Percentiles rank a stretch among this genome's conserved stretches.
Conservation (phyloP, 2,888 invertebrate species). For the Drosophila paranaensis region DNA sequence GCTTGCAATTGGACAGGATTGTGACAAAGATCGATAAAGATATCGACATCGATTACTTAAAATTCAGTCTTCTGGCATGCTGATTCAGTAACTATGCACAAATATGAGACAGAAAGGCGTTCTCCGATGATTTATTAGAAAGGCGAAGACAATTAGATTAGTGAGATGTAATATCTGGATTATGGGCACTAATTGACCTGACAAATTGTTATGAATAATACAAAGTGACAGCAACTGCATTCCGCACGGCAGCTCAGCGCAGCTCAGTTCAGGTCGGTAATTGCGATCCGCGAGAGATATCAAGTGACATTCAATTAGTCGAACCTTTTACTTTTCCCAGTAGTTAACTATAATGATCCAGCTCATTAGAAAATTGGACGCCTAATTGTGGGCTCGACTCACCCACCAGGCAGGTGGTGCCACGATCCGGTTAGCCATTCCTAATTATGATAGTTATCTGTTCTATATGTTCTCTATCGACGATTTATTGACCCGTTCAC, state of each 20-base stretch:
- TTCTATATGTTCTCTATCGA: conserved; percentile 11
- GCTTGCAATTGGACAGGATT: too few species aligned
- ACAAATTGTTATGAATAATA: conserved; percentile 1
- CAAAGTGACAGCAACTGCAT: conserved; percentile 7
- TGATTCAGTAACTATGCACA: neutral
- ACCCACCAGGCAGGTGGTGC: conserved; percentile 36
- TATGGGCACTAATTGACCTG: conserved; percentile 6
- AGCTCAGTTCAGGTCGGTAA: neutral
- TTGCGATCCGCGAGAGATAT: conserved; percentile 6
- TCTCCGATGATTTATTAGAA: conserved; percentile 13
- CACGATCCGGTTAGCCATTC: conserved; percentile 14
- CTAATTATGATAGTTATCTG: conserved; percentile 27
- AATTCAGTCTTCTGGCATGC: too few species aligned
- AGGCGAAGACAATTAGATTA: conserved; percentile 4
- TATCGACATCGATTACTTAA: neutral
- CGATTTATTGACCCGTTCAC: conserved; percentile 52
- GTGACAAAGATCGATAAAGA: neutral
- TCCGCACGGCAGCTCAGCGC: neutral
- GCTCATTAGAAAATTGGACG: conserved; percentile 30
- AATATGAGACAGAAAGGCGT: neutral
- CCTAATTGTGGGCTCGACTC: conserved; percentile 31
- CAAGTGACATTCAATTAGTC: conserved; percentile 11
- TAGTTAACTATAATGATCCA: conserved; percentile 3
- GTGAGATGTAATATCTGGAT: conserved; percentile 8
- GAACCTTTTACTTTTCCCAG: conserved; percentile 24